Conservation (phyloP, 2,797 vertebrate genomes). For the Meriones psammophilus region DNA sequence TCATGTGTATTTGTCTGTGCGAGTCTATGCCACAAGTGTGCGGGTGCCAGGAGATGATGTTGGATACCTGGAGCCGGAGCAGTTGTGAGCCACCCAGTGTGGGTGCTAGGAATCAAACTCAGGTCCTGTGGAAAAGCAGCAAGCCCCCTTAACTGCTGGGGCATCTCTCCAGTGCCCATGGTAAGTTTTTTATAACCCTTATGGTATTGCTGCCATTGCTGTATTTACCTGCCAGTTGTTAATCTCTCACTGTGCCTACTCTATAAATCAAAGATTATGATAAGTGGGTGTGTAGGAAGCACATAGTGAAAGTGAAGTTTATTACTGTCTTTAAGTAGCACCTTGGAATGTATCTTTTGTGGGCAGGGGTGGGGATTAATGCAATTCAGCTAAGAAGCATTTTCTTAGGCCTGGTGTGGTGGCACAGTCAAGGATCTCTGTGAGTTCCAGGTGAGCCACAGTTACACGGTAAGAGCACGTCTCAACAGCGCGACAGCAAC, state of each 20-base stretch:
- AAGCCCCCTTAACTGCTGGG: background rate
- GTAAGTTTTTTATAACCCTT: slow-evolving; percentile 6
- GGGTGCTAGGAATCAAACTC: background rate
- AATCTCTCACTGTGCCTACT: background rate
- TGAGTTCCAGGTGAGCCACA: background rate
- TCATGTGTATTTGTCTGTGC: background rate
- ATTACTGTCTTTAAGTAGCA: background rate
- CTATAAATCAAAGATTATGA: background rate
- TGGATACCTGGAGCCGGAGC: background rate
- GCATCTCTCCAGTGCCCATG: background rate
- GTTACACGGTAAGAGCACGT: background rate
- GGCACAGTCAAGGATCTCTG: background rate
- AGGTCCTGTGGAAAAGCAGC: background rate
- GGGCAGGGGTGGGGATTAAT: background rate
- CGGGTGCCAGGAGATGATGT: background rate
- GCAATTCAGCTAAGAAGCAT: background rate
- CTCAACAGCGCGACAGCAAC: background rate
- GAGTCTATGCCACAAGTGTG: background rate
- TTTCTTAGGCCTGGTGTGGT: background rate
- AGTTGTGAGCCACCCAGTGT: background rate
- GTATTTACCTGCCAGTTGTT: background rate
- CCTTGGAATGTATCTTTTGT: background rate
- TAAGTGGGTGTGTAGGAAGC: background rate
- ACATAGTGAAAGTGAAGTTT: background rate
- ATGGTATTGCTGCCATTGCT: background rate